phyloP scores from a whole-genome alignment of 2,113 vertebrate species.

The Strigops habroptila region DNA sequence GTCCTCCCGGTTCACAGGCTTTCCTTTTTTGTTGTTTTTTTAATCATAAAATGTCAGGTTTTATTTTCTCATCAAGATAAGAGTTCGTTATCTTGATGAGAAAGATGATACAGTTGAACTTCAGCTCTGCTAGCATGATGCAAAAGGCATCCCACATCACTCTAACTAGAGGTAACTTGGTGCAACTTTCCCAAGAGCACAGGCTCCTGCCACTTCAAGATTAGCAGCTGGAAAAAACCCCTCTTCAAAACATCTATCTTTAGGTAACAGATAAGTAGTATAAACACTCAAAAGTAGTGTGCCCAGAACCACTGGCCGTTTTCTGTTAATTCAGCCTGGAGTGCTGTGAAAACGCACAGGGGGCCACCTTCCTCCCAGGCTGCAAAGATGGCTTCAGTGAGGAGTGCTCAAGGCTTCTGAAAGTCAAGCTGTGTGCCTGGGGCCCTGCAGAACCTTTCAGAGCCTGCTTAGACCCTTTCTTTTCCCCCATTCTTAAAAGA shows the following conservation, averaged over 20 bases:
- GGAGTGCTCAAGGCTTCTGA: neutral
- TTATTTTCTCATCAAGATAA: neutral
- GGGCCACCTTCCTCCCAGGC: neutral
- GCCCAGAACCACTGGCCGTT: neutral
- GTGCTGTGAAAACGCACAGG: neutral
- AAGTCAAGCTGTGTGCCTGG: neutral
- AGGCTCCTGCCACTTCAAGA: neutral
- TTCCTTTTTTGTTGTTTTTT: neutral
- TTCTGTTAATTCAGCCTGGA: constrained; percentile 9
- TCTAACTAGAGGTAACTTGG: neutral
- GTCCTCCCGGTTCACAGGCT: neutral
- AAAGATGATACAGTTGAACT: neutral
- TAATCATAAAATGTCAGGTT: neutral
- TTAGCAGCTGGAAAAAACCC: neutral
- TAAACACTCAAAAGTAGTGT: neutral
- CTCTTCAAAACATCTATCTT: neutral
- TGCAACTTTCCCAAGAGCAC: neutral
- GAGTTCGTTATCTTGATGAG: neutral
- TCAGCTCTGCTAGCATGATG: neutral
- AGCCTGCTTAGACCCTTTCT: neutral
- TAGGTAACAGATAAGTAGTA: constrained; percentile 6
- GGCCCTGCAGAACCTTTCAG: neutral
- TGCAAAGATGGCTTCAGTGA: neutral
- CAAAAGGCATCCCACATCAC: neutral
- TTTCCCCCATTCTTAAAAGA: neutral